phyloP scores from a whole-genome alignment of 2,797 vertebrate species.

The Cetoscarus ocellatus region DNA sequence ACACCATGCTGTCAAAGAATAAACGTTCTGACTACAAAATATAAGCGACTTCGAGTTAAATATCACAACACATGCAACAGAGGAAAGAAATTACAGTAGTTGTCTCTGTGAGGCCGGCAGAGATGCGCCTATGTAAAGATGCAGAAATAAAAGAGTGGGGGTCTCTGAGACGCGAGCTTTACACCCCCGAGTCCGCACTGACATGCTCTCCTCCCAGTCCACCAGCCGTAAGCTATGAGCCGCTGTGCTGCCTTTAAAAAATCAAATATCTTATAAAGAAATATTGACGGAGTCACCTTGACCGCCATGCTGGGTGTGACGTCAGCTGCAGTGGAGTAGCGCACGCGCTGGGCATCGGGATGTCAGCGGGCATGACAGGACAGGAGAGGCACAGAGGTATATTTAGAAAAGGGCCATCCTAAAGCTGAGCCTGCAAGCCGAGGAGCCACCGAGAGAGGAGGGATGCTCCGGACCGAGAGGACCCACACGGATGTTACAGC shows the following conservation, averaged over 20 bases:
- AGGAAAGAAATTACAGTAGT: slow-evolving; percentile 54
- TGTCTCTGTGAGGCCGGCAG: slow-evolving; percentile 65
- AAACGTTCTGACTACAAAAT: slow-evolving; percentile 4
- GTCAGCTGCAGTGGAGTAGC: slow-evolving; percentile 79
- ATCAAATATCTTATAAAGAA: slow-evolving; percentile 68
- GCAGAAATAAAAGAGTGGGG: slow-evolving; percentile 36
- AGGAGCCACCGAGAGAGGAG: background rate
- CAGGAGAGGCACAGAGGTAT: slow-evolving; percentile 27
- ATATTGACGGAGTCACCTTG: slow-evolving; percentile 95
- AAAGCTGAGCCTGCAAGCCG: background rate
- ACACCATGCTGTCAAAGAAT: slow-evolving; percentile 20
- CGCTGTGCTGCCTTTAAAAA: slow-evolving; percentile 50
- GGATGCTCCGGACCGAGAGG: slow-evolving; percentile 16
- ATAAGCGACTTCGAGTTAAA: slow-evolving; percentile 17
- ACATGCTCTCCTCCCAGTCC: slow-evolving; percentile 38
- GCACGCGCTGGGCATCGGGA: slow-evolving; percentile 74
- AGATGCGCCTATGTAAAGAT: slow-evolving; percentile 67
- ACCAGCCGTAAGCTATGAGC: slow-evolving; percentile 22
- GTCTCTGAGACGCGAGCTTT: slow-evolving; percentile 27
- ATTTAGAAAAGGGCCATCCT: slow-evolving; percentile 50
- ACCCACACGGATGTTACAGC: background rate
- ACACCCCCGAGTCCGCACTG: slow-evolving; percentile 36
- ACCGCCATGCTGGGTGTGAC: slow-evolving; percentile 95
- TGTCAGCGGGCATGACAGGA: slow-evolving; percentile 52
- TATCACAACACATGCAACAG: slow-evolving; percentile 47